Conservation (phyloP, 2,113 vertebrate species). For the Embiotoca jacksoni region DNA sequence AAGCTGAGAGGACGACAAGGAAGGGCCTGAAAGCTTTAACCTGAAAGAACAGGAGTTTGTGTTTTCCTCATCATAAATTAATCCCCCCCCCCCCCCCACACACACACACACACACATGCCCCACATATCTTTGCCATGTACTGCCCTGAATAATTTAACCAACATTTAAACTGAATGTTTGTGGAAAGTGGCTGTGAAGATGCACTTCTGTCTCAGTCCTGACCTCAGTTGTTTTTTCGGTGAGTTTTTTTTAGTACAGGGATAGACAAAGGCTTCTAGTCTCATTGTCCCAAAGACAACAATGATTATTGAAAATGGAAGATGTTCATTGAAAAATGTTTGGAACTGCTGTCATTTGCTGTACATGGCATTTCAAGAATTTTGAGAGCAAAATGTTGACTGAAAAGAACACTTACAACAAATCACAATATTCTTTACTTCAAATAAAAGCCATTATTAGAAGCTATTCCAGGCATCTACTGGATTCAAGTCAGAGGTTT, state of each 20-base stretch:
- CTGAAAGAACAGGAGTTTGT: constrained; percentile 1
- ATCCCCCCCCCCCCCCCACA: no score
- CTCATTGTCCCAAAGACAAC: no score
- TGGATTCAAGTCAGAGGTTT: no score
- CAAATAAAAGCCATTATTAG: no score
- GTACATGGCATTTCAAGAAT: no score
- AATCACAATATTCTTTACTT: no score
- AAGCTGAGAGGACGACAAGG: background rate
- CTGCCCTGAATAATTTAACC: constrained; percentile 36
- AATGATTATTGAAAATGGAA: no score
- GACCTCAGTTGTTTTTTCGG: constrained; percentile 8
- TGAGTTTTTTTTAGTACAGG: background rate
- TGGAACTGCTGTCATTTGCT: no score
- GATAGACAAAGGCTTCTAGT: background rate
- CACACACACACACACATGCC: background rate
- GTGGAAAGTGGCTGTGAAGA: constrained; percentile 40
- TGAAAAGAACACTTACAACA: no score
- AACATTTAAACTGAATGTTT: constrained; percentile 42
- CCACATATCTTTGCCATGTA: background rate
- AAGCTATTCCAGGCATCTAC: no score
- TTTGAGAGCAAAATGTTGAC: no score
- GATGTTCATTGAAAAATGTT: no score
- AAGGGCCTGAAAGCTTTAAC: constrained; percentile 8
- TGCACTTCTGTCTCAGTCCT: background rate
- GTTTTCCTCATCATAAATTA: constrained; percentile 37